Evolutionary conservation across 1,140 invertebrate genomes (phyloP).

Genomic region (Drosophila novamexicana): DNA sequence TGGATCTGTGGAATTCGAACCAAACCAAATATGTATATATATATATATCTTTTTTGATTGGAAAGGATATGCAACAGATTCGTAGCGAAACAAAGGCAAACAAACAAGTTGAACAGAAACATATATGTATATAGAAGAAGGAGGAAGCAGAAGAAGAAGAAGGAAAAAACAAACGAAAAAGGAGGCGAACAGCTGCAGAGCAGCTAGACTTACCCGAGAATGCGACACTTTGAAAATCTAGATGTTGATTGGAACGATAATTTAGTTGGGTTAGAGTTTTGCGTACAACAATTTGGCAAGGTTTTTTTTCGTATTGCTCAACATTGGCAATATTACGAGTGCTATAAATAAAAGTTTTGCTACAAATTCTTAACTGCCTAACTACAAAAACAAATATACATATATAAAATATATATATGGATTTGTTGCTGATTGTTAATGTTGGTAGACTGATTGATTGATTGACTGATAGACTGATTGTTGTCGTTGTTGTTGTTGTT

Average conservation of each 20-base stretch:
- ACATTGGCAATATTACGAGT: conserved; percentile 27
- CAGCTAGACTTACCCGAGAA: conserved; percentile 93
- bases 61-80: conserved; percentile 31
- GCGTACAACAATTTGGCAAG: conserved; percentile 80
- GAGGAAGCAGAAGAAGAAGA: not conserved
- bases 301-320: conserved; percentile 43
- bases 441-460: too few relatives aligned
- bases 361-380: conserved; percentile 47
- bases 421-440: not conserved
- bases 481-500: conserved; percentile 1
- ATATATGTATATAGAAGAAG: not conserved
- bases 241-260: conserved; percentile 86
- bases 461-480: not conserved
- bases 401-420: conserved; percentile 23
- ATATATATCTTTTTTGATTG: not conserved
- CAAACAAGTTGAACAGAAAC: too few relatives aligned
- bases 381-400: conserved; percentile 35
- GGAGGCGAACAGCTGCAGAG: not conserved
- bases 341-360: conserved; percentile 67
- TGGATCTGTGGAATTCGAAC: too few relatives aligned
- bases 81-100: too few relatives aligned
- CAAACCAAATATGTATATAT: too few relatives aligned
- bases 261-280: conserved; percentile 83
- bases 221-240: conserved; percentile 97
- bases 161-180: not conserved